Evolutionary conservation across 2,797 vertebrate species (phyloP), one percentile per base, ranked within the genome.

Genomic region (Apodemus agrarius): DNA sequence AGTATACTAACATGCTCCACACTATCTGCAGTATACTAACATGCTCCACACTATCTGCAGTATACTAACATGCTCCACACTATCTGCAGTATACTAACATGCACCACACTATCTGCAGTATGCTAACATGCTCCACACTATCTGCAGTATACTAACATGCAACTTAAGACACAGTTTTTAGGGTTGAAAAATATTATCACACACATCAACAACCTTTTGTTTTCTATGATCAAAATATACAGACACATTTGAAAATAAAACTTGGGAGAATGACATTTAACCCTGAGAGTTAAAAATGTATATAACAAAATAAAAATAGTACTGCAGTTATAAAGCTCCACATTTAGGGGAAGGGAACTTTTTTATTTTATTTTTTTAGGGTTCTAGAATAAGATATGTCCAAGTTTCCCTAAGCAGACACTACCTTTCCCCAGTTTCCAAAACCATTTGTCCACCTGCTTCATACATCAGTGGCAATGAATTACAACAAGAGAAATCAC

Each of bases 371-470:
- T 95, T 72, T 72, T 91, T 95, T 67, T 87, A 78, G 87, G 95
- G 63, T 89, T 92, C n/a, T 49, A 92, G 31, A 89, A 89, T 83
- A 52, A 93, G 69, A 76, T 90, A 94, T 90, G 82, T 92, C 17
- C 80, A 75, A 83, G 31, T 31, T 34, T 94, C 75, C 61, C 84
- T 81, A 85, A 63, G 29, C n/a, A 88, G 69, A 72, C 9, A n/a
- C 61, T 57, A 90, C 67, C 34, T 87, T 75, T 84, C 63, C 43
- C 63, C 86, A 89, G 93, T 92, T 91, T 97, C 69, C 89, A 72
- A 96, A 95, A 93, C 90, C 72, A 93, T 96, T 97, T 92, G 76
- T 97, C 92, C 97, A 75, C 19, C 52, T 92, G 86, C 61, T 97
- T 96, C 69, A 89, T 69, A 87, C 43, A 79, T 87, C 76, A 96